Conservation (phyloP, 2,797 vertebrate genomes). For the Fringilla coelebs region DNA sequence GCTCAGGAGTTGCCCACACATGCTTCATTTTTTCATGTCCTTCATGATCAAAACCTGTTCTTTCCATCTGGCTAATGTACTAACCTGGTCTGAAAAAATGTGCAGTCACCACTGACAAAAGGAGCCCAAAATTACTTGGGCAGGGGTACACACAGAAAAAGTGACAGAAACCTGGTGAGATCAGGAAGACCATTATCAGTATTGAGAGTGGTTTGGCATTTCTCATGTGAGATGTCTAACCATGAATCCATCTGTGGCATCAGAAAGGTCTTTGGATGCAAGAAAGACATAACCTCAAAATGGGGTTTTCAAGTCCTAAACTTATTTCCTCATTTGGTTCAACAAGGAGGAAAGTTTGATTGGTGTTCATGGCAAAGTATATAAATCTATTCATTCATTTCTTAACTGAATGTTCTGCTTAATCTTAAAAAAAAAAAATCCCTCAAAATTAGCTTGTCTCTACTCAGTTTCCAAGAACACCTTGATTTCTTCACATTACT, state of each 20-base stretch:
- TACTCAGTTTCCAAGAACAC: neutral
- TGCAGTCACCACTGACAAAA: neutral
- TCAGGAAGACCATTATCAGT: neutral
- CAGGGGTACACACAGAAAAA: fast-evolving
- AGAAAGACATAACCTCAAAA: neutral
- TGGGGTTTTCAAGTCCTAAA: neutral
- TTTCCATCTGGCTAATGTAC: neutral
- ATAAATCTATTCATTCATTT: neutral
- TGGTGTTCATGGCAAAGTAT: neutral
- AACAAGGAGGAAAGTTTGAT: neutral
- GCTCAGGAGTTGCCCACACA: neutral
- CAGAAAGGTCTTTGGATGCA: neutral
- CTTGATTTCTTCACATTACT: neutral
- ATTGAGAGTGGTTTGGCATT: neutral
- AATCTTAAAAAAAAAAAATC: neutral
- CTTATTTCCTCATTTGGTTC: neutral
- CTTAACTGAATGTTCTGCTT: neutral
- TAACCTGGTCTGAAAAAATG: neutral
- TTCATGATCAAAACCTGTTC: neutral
- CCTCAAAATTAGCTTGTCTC: neutral
- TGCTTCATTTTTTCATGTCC: neutral
- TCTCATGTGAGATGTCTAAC: neutral
- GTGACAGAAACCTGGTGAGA: neutral
- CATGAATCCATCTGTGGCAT: neutral
- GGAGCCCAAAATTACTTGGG: neutral